A percentile compares a stretch with the other conserved stretches of the same genome.
Evolutionary conservation across 2,888 invertebrate species (phyloP).

Genomic region (Agrotis ipsilon): DNA sequence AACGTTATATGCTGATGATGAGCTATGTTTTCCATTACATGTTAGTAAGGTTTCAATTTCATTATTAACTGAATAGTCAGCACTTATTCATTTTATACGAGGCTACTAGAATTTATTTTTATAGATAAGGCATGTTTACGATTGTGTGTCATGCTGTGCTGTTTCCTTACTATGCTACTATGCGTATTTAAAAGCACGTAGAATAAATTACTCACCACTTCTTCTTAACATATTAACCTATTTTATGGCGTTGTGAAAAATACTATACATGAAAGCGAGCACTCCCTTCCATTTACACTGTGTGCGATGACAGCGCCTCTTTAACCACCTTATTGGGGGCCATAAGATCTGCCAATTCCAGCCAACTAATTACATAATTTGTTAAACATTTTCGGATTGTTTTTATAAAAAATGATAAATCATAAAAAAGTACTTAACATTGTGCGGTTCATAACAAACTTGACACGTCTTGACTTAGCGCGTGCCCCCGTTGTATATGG

Average conservation of each 20-base stretch:
- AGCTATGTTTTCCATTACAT: background rate
- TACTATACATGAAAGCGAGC: constrained; percentile 10
- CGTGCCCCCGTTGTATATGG: too few species aligned
- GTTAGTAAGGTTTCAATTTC: background rate
- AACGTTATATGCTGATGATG: too few species aligned
- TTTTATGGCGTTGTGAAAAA: constrained; percentile 35
- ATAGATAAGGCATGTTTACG: constrained; percentile 54
- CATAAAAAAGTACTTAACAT: too few species aligned
- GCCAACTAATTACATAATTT: too few species aligned
- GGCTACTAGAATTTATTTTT: constrained; percentile 17
- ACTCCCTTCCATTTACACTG: constrained; percentile 13
- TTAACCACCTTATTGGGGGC: too few species aligned
- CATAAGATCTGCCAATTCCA: too few species aligned
- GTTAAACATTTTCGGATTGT: too few species aligned
- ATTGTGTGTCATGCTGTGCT: constrained; percentile 28
- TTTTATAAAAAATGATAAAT: too few species aligned
- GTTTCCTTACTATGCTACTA: constrained; percentile 1
- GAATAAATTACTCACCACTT: constrained; percentile 17
- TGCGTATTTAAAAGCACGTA: constrained; percentile 19
- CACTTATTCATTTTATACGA: constrained; percentile 4
- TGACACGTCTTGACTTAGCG: too few species aligned
- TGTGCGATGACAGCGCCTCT: too few species aligned
- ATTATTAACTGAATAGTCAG: background rate
- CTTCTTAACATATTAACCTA: constrained; percentile 41
- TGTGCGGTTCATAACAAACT: too few species aligned